Evolutionary conservation across 2,113 vertebrate genomes (phyloP).

Genomic region (Bucco capensis): DNA sequence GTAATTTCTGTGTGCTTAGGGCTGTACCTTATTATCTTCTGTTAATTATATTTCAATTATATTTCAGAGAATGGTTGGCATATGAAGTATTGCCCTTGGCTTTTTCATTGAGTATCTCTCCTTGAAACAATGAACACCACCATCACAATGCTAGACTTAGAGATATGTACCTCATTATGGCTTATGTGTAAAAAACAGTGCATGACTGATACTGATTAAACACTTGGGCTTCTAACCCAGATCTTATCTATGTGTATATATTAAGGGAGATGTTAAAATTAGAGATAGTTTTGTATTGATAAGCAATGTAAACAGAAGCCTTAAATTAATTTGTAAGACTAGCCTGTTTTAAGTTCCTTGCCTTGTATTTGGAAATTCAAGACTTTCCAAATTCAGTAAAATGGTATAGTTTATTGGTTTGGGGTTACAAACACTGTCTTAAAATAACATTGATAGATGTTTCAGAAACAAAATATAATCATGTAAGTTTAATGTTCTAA

Average conservation of each 20-base stretch:
- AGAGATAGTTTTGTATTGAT: not conserved
- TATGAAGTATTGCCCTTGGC: not conserved
- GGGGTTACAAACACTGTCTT: not conserved
- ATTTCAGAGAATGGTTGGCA: not conserved
- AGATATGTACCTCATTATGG: not conserved
- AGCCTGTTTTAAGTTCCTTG: not conserved
- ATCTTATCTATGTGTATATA: not conserved
- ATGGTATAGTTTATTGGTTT: not conserved
- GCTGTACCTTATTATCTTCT: not conserved
- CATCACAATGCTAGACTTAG: not conserved
- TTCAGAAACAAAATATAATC: not conserved
- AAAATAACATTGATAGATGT: not conserved
- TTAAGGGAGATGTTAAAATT: not conserved
- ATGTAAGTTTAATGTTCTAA: not conserved
- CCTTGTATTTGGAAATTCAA: not conserved
- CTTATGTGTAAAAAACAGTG: not conserved
- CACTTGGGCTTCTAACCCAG: not conserved
- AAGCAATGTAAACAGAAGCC: not conserved
- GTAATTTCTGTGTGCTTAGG: not conserved
- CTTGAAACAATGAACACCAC: not conserved
- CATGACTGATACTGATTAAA: not conserved
- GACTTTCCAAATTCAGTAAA: not conserved
- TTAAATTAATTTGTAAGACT: not conserved
- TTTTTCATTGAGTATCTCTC: not conserved
- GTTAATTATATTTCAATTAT: not conserved